Percentiles rank a stretch among this genome's conserved stretches.
Conservation (phyloP, 2,113 vertebrate species). For the Anseranas semipalmata region DNA sequence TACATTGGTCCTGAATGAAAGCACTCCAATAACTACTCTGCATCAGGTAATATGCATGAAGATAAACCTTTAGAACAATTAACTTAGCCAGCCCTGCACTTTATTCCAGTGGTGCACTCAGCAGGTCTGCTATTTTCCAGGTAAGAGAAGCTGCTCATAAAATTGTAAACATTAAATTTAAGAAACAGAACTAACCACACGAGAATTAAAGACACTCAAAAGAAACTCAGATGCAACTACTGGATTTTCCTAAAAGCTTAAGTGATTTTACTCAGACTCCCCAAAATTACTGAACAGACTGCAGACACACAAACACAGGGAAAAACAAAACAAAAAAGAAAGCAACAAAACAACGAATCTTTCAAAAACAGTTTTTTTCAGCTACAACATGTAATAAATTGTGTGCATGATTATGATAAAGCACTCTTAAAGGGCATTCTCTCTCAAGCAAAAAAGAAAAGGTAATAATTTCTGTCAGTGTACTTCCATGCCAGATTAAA, state of each 20-base stretch:
- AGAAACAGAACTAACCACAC: not conserved
- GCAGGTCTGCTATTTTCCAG: not conserved
- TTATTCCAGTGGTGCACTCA: not conserved
- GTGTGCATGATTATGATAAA: not conserved
- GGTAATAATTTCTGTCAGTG: not conserved
- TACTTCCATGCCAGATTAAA: not conserved
- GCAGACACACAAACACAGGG: not conserved
- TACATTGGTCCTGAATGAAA: not conserved
- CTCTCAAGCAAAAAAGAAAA: not conserved
- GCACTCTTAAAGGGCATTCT: constrained; percentile 15
- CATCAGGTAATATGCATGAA: not conserved
- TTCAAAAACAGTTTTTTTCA: not conserved
- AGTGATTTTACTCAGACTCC: not conserved
- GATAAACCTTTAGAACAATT: constrained; percentile 7
- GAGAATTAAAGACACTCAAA: not conserved
- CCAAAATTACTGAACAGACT: not conserved
- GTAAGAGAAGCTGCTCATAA: not conserved
- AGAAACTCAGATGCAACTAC: not conserved
- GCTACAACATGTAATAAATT: not conserved
- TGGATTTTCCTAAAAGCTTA: not conserved
- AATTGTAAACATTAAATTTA: not conserved
- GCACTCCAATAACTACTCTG: constrained; percentile 7
- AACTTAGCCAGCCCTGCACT: not conserved
- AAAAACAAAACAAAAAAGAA: not conserved
- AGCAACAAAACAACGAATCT: not conserved